These are phyloP conservation scores for Dicyrtomina minuta DNA, from an alignment of 2,888 invertebrate species.

Conservation along the genomic window DNA sequence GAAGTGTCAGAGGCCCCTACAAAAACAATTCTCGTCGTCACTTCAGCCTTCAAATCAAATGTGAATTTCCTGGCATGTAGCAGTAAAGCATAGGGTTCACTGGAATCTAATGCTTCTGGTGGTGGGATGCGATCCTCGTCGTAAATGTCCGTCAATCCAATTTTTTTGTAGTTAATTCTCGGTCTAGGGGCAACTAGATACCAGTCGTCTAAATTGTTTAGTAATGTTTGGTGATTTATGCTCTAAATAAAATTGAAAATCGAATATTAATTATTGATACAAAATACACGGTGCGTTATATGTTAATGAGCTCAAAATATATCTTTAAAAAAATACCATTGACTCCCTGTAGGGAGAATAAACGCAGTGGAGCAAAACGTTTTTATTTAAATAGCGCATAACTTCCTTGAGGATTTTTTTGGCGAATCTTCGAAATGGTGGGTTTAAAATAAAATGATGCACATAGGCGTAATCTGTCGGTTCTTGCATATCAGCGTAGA, in stretches of 20 bases:
- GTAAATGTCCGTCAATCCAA: constrained; percentile 40
- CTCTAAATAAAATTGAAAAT: constrained; percentile 22
- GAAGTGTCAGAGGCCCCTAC: constrained; percentile 68
- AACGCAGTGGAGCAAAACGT: constrained; percentile 63
- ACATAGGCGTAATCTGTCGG: constrained; percentile 56
- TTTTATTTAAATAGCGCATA: constrained; percentile 61
- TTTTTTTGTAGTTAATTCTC: constrained; percentile 44
- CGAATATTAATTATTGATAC: too few relatives aligned
- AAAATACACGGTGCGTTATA: too few relatives aligned
- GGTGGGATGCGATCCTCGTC: constrained; percentile 46
- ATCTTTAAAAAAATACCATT: background rate
- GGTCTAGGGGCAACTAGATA: constrained; percentile 55
- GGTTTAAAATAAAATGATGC: constrained; percentile 61
- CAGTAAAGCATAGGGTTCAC: constrained; percentile 39
- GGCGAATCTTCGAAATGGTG: constrained; percentile 63
- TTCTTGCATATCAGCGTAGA: constrained; percentile 49
- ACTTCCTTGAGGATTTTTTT: constrained; percentile 66
- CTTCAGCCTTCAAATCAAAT: constrained; percentile 58
- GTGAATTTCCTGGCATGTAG: constrained; percentile 46
- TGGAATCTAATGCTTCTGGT: constrained; percentile 31
- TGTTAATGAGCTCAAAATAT: too few relatives aligned
- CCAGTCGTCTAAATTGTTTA: constrained; percentile 58
- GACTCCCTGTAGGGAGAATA: constrained; percentile 56
- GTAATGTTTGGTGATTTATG: constrained; percentile 39
- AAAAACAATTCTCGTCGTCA: constrained; percentile 66